Base-by-base conservation (phyloP, 2,113 vertebrate species). In the Ameiurus melas region DNA sequence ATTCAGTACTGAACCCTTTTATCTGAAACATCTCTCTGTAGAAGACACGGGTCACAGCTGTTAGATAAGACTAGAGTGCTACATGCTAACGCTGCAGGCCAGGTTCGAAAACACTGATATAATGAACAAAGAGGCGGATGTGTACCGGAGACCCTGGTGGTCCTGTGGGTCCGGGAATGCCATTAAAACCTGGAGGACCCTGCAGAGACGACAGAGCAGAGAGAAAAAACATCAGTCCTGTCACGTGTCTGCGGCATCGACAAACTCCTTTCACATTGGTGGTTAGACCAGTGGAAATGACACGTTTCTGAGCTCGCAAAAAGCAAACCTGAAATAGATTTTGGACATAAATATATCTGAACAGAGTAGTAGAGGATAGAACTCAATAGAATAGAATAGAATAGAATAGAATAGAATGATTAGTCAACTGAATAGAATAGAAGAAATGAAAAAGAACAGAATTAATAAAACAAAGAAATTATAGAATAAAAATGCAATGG, bases 171-270 rank as follows among this genome's bases (percentile, higher is more conserved):
- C 96, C 96, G 13, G 94, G 93, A 58, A 94, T 91, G 0, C 96
- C 96, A 25, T 96, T 96, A 86, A 95, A 96, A 62, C 96, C 96
- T 86, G 95, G 95, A 43, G 92, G 90, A 90, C 96, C 96, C 96
- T 96, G 62, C 12, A 83, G 19, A 80, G n/a, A 25, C n/a, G 43
- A 83, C 2, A 60, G 60, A 89, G 43, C 14, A 89, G 16, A 89
- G 3, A 86, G 64, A 17, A 36, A 7, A 70, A 84, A 36, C 14
- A 36, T 55, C n/a, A 53, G 1, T 1, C 33, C 10, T 8, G 14
- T 25, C 16, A 53, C 25, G 3, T 79, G 47, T 51, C 47, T 51
- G 47, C 9, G 25, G 5, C 17, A 43, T 1, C 19, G 75, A 53
- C 25, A 53, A 19, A 36, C 33, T 73, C 6, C 33, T 43, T 71